A percentile compares a stretch with the other conserved stretches of the same genome.
These are phyloP conservation scores for Ctenicera cuprea DNA, from an alignment of 2,888 invertebrate species.

Conservation along the genomic window DNA sequence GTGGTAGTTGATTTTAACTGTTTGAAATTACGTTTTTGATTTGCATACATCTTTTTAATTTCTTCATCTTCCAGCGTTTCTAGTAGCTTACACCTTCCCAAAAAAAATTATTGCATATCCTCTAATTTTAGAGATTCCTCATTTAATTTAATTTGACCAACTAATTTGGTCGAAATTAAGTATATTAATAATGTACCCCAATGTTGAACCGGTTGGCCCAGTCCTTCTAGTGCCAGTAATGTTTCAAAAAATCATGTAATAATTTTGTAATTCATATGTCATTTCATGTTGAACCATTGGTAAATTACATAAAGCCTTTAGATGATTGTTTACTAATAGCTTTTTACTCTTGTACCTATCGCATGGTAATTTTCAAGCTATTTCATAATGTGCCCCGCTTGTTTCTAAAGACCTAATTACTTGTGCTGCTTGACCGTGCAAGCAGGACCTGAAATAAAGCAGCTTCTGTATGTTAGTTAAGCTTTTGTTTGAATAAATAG, in stretches of 20 bases:
- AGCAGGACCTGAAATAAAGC: conserved; percentile 41
- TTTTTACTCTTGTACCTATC: conserved; percentile 56
- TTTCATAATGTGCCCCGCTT: conserved; percentile 51
- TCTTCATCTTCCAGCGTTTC: not conserved
- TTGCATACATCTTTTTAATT: not conserved
- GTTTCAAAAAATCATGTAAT: not conserved
- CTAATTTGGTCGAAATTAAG: not conserved
- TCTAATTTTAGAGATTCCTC: not conserved
- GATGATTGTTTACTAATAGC: conserved; percentile 54
- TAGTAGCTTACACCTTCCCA: not conserved
- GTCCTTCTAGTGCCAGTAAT: not conserved
- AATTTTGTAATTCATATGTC: not conserved
- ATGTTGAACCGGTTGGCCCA: not conserved
- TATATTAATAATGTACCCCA: conserved; percentile 3
- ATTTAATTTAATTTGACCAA: not conserved
- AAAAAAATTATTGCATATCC: not conserved
- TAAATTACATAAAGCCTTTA: conserved; percentile 54
- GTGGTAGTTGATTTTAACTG: not conserved
- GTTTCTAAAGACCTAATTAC: conserved; percentile 51
- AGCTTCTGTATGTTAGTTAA: conserved; percentile 32
- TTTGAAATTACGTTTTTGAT: not conserved
- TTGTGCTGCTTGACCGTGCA: conserved; percentile 46
- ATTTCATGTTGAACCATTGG: not conserved
- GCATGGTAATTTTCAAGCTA: conserved; percentile 52
- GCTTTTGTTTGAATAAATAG: not conserved